Evolutionary conservation across 1,140 invertebrate species (phyloP).

Genomic region (Penaeus japonicus): DNA sequence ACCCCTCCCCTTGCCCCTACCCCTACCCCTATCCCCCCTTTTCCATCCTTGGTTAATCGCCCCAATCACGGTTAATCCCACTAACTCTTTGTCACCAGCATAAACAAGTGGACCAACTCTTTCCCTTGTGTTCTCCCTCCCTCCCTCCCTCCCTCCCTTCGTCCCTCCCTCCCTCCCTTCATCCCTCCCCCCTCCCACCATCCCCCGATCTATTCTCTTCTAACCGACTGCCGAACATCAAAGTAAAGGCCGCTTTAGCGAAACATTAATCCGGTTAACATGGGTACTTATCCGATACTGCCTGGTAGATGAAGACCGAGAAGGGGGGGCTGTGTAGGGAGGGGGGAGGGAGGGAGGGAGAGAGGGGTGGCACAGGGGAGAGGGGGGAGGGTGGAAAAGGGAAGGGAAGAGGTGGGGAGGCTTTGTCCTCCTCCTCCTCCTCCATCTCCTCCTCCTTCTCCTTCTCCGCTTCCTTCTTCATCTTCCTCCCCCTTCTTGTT

Average conservation of each 20-base stretch:
- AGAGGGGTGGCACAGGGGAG: not conserved
- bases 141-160: not conserved
- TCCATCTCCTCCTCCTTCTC: no score
- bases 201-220: not conserved
- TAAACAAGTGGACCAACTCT: not conserved
- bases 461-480: no score
- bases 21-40: no score
- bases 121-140: not conserved
- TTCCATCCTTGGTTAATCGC: no score
- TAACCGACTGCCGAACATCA: not conserved
- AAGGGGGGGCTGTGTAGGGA: not conserved
- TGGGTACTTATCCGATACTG: conserved; percentile 44
- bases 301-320: not conserved
- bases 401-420: not conserved
- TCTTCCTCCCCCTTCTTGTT: no score
- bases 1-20: no score
- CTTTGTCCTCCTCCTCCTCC: no score
- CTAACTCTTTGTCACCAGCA: not conserved
- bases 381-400: not conserved
- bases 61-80: no score
- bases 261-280: conserved; percentile 43
- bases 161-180: not conserved
- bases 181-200: not conserved
- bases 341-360: not conserved
- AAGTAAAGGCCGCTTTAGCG: conserved; percentile 21